A percentile compares a stretch with the other conserved stretches of the same genome.
Conservation (phyloP, 2,113 vertebrate genomes). For the Pampusana beccarii region DNA sequence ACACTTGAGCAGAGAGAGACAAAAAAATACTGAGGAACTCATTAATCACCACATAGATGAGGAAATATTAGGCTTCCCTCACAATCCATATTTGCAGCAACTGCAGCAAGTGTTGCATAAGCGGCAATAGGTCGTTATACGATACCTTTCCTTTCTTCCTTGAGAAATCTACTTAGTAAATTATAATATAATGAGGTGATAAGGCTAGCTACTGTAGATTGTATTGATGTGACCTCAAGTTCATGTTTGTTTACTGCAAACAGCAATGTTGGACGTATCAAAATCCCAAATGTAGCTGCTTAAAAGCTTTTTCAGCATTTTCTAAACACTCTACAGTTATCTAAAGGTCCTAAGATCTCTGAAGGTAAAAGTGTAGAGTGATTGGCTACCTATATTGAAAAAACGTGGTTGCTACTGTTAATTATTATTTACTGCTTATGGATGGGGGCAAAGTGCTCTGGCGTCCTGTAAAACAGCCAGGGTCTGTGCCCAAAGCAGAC, state of each 20-base stretch:
- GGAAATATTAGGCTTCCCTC: neutral
- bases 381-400: neutral
- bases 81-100: neutral
- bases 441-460: slow-evolving; percentile 15
- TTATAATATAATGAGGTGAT: neutral
- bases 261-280: neutral
- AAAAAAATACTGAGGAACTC: neutral
- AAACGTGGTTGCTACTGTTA: neutral
- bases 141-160: neutral
- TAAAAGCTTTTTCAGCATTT: neutral
- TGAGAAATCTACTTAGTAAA: neutral
- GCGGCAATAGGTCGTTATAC: neutral
- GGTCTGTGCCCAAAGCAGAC: neutral
- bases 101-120: neutral
- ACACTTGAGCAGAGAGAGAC: neutral
- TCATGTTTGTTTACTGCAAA: neutral
- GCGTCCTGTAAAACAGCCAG: neutral
- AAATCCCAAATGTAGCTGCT: neutral
- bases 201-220: neutral
- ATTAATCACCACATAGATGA: neutral
- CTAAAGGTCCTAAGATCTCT: neutral
- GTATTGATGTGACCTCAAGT: neutral
- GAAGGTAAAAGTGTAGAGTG: neutral
- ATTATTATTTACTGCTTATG: neutral
- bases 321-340: neutral